Base-by-base conservation (phyloP, 1,140 invertebrate species). In the Andrena cerasifolii region DNA sequence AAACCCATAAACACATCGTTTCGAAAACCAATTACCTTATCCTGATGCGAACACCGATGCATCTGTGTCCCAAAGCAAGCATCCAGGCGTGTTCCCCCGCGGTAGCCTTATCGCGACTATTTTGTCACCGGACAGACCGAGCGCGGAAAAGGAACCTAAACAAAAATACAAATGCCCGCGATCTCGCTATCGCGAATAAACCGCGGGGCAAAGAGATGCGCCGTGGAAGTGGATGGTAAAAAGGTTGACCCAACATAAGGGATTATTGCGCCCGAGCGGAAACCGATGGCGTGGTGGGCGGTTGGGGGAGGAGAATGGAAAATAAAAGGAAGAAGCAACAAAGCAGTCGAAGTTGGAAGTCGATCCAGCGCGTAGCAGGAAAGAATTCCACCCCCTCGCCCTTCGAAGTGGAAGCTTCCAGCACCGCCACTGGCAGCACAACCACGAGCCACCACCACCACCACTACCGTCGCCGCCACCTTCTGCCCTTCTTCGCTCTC, bases 401-500 rank as follows among this genome's bases (percentile, higher is more conserved):
- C 66, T 58, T 62, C 24, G 54, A 73, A 49, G 78, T 59, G 47
- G 54, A 59, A 71, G 65, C 77, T 72, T 76, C 59, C 36, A 58
- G 45, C 53, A 56, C 16, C 56, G 65, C 47, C 68, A 36, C 67
- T 49, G 61, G 47, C 31, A 71, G 63, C 59, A 81, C 54, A 51
- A 79, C 80, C 28, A 31, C 45, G n/a, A 59, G 26, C 18, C 67
- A 26, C 21, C 68, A 18, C 56, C 66, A 18, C 53, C 43, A 40
- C 2, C 47, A 33, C 49, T 16, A 51, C 36, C 49, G n/a, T 26
- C 72, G 58, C 49, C 28, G 40, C 75, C 61, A 56, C 75, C 66
- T 85, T 74, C 78, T 81, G 79, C 68, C 78, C 83, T 85, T 80
- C 73, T 79, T 79, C 72, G 40, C 53, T 80, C 72, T 80, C 76